These are phyloP conservation scores for Pseudoatta argentina DNA, from an alignment of 1,140 invertebrate species.

Conservation along the genomic window DNA sequence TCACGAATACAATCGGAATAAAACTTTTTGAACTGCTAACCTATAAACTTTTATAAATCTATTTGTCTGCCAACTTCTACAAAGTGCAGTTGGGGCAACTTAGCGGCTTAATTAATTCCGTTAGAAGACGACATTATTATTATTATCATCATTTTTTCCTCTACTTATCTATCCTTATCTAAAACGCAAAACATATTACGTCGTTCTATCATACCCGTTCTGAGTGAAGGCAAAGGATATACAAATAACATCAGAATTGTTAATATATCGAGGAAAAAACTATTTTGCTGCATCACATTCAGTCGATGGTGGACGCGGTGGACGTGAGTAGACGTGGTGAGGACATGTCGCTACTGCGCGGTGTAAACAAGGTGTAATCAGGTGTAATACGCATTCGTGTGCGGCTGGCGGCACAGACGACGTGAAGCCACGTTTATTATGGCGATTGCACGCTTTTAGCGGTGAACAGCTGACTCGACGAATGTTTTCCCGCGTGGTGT, in stretches of 20 bases:
- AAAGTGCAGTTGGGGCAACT: not conserved
- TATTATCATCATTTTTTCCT: not conserved
- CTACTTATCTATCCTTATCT: not conserved
- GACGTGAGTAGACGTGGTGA: no score
- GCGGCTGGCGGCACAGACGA: no score
- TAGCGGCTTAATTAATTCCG: not conserved
- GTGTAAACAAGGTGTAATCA: conserved; percentile 14
- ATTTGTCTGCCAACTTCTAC: not conserved
- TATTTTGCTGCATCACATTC: not conserved
- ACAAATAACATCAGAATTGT: not conserved
- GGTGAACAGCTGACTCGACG: conserved; percentile 58
- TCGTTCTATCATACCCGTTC: not conserved
- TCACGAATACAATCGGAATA: not conserved
- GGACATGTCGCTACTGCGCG: not conserved
- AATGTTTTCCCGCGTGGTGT: conserved; percentile 42
- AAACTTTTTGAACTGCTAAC: not conserved
- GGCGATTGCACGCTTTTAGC: conserved; percentile 21
- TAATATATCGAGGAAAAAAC: no score
- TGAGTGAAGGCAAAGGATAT: not conserved
- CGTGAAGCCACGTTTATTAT: conserved; percentile 26
- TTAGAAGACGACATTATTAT: not conserved
- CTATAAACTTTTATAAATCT: not conserved
- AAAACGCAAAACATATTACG: not conserved
- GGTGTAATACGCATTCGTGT: not conserved
- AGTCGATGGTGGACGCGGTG: not conserved